Conservation (phyloP, 2,888 invertebrate genomes). For the Heliconius sara region DNA sequence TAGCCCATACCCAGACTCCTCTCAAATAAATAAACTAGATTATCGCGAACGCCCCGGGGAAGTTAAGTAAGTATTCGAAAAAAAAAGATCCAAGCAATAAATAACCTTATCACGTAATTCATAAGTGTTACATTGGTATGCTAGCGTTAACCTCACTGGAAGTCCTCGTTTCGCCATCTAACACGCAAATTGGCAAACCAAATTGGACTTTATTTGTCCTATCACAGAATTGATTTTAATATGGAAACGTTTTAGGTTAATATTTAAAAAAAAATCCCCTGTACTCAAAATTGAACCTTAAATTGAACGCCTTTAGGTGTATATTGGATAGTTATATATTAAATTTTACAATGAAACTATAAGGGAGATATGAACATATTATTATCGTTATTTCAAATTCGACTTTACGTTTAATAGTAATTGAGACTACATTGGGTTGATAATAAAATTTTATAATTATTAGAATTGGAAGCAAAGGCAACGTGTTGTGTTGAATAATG, state of each 20-base stretch:
- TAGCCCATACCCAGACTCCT: slow-evolving; percentile 42
- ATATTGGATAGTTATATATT: slow-evolving; percentile 9
- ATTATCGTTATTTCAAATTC: slow-evolving; percentile 31
- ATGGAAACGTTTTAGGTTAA: slow-evolving; percentile 25
- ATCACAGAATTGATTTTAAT: slow-evolving; percentile 18
- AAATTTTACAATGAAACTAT: slow-evolving; percentile 38
- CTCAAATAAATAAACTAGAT: slow-evolving; percentile 52
- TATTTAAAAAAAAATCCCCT: slow-evolving; percentile 14
- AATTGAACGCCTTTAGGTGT: slow-evolving; percentile 12
- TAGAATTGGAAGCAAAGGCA: slow-evolving; percentile 41
- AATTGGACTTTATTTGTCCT: slow-evolving; percentile 30
- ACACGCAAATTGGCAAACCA: slow-evolving; percentile 26
- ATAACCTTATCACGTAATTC: slow-evolving; percentile 7
- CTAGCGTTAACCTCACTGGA: slow-evolving; percentile 15
- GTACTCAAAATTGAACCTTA: slow-evolving; percentile 37
- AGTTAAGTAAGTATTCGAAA: slow-evolving; percentile 44
- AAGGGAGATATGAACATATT: slow-evolving; percentile 34
- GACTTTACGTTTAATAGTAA: background rate
- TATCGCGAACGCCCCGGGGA: slow-evolving; percentile 48
- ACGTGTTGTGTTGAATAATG: slow-evolving; percentile 41
- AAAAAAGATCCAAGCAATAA: slow-evolving; percentile 23
- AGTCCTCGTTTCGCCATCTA: slow-evolving; percentile 19
- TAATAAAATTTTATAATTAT: slow-evolving; percentile 20
- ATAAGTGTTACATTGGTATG: slow-evolving; percentile 38
- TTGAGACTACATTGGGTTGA: slow-evolving; percentile 24